Evolutionary conservation across 2,797 vertebrate species (phyloP).

Genomic region (Clangula hyemalis): DNA sequence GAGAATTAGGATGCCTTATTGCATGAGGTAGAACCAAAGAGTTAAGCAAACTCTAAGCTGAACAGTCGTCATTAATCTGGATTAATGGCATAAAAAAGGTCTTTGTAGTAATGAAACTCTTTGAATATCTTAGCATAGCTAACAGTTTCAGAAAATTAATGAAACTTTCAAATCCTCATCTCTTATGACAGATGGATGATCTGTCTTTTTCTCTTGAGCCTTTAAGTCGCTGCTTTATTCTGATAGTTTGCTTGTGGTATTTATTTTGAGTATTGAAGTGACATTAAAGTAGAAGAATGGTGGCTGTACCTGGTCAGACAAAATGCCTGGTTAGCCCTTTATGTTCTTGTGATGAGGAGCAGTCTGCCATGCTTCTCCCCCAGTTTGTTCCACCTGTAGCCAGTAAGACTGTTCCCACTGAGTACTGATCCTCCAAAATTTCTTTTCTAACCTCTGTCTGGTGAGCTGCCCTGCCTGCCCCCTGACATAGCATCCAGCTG

Average conservation of each 20-base stretch:
- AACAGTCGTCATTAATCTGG: conserved; percentile 33
- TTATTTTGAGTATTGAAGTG: background rate
- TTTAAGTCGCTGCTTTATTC: background rate
- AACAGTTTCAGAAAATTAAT: conserved; percentile 16
- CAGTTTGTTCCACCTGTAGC: background rate
- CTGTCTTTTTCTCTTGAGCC: background rate
- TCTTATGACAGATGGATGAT: background rate
- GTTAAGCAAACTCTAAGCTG: conserved; percentile 5
- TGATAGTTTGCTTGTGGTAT: background rate
- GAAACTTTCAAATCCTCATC: conserved; percentile 32
- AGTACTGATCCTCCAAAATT: background rate
- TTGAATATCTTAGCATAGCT: background rate
- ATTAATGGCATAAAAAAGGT: conserved; percentile 34
- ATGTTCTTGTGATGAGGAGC: background rate
- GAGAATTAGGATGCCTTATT: conserved; percentile 30
- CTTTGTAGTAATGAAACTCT: conserved; percentile 43
- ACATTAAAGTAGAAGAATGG: background rate
- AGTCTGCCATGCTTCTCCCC: background rate
- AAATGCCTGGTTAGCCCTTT: background rate
- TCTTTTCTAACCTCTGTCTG: background rate
- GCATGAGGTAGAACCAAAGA: background rate
- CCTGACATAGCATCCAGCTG: background rate
- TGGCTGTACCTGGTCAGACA: background rate
- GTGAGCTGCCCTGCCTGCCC: background rate
- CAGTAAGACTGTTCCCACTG: background rate